Evolutionary conservation across 2,113 vertebrate genomes (phyloP).

Genomic region (Hypanus sabinus): DNA sequence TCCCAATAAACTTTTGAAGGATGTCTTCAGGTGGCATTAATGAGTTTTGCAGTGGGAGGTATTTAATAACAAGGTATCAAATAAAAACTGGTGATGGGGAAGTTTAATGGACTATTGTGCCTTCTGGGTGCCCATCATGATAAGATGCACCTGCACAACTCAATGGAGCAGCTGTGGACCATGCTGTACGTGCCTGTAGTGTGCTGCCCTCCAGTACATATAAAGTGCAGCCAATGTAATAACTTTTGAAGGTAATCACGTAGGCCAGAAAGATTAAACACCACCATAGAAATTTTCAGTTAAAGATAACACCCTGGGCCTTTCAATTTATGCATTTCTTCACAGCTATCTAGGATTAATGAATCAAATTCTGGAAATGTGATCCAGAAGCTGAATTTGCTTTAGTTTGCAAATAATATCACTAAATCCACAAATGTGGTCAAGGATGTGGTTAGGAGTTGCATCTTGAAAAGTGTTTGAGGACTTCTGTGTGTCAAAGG

Average conservation of each 20-base stretch:
- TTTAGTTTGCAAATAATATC: too few species aligned
- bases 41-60: slow-evolving; percentile 8
- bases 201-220: neutral
- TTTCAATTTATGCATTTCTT: neutral
- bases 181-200: neutral
- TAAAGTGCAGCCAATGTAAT: neutral
- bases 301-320: neutral
- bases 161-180: neutral
- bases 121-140: neutral
- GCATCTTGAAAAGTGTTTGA: neutral
- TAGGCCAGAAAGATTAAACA: neutral
- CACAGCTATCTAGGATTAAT: neutral
- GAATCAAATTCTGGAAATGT: neutral
- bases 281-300: neutral
- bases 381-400: neutral
- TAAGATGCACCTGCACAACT: neutral
- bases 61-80: neutral
- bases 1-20: neutral
- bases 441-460: neutral
- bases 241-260: neutral
- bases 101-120: neutral
- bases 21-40: slow-evolving; percentile 16
- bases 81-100: neutral
- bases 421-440: neutral
- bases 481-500: neutral